Evolutionary conservation across 2,888 invertebrate species (phyloP).

Genomic region (Heterodera filipjevi): DNA sequence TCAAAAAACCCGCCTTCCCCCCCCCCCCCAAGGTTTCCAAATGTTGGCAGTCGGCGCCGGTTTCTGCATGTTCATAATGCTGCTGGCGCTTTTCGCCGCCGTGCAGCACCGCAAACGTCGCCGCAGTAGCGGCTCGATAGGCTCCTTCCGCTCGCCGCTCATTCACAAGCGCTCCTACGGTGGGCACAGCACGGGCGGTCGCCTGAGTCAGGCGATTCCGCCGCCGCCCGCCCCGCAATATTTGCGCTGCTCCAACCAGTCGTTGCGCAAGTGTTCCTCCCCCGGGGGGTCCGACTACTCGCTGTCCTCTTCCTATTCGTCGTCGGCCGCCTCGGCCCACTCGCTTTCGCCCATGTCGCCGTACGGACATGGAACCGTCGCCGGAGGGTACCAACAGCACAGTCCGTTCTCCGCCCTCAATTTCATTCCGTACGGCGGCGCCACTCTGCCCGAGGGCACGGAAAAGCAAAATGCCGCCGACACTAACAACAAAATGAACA

Average conservation of each 20-base stretch:
- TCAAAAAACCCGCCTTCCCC: too few relatives aligned
- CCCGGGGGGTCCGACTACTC: slow-evolving; percentile 24
- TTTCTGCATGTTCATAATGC: slow-evolving; percentile 51
- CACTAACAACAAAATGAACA: slow-evolving; percentile 15
- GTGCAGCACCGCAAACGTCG: slow-evolving; percentile 48
- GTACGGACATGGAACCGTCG: slow-evolving; percentile 11
- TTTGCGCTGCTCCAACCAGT: slow-evolving; percentile 28
- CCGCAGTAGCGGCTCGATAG: slow-evolving; percentile 14
- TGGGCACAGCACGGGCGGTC: neutral
- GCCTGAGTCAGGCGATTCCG: slow-evolving; percentile 25
- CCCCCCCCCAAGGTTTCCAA: slow-evolving; percentile 56
- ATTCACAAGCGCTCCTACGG: slow-evolving; percentile 36
- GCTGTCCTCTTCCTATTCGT: slow-evolving; percentile 22
- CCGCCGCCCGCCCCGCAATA: slow-evolving; percentile 27
- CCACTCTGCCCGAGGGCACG: neutral
- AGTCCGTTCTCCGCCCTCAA: slow-evolving; percentile 22
- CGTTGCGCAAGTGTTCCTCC: slow-evolving; percentile 25
- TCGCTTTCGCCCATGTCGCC: slow-evolving; percentile 28
- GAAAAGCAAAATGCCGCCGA: neutral
- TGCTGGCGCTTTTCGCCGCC: slow-evolving; percentile 51
- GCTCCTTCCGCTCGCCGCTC: slow-evolving; percentile 44
- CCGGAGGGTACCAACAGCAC: neutral
- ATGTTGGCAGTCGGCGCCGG: slow-evolving; percentile 52
- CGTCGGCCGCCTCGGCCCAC: slow-evolving; percentile 20
- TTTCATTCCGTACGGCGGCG: slow-evolving; percentile 24